Evolutionary conservation across 2,888 invertebrate genomes (phyloP).

Genomic region (Xanthia togata): DNA sequence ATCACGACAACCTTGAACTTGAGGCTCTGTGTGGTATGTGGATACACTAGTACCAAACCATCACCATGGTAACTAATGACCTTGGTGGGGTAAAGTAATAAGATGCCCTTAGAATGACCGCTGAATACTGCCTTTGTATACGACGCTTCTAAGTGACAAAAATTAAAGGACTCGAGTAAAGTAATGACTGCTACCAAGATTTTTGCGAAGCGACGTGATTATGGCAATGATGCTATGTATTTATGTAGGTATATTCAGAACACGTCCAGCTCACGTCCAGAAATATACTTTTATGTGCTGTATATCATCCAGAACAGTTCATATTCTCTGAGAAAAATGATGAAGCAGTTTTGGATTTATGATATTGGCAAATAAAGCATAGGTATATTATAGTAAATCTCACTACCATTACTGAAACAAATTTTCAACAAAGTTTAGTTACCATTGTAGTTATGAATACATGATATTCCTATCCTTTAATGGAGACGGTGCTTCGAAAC

Average conservation of each 20-base stretch:
- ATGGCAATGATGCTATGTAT: background rate
- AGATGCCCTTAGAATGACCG: conserved; percentile 47
- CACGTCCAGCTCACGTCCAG: background rate
- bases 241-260: background rate
- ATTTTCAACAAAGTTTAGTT: conserved; percentile 20
- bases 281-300: background rate
- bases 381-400: background rate
- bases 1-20: conserved; percentile 54
- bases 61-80: conserved; percentile 49
- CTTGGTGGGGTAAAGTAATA: conserved; percentile 36
- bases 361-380: background rate
- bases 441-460: conserved; percentile 15
- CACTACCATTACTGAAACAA: background rate
- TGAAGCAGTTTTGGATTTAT: background rate
- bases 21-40: conserved; percentile 18
- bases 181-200: conserved; percentile 12
- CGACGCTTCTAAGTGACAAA: conserved; percentile 7
- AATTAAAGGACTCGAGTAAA: conserved; percentile 22
- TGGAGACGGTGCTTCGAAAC: conserved; percentile 26
- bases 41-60: conserved; percentile 20
- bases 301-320: background rate
- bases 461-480: conserved; percentile 15
- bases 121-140: conserved; percentile 17
- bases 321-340: background rate
- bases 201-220: background rate